These are phyloP conservation scores for Leptinotarsa lineolata DNA, from an alignment of 1,140 invertebrate genomes.

Conservation along the genomic window DNA sequence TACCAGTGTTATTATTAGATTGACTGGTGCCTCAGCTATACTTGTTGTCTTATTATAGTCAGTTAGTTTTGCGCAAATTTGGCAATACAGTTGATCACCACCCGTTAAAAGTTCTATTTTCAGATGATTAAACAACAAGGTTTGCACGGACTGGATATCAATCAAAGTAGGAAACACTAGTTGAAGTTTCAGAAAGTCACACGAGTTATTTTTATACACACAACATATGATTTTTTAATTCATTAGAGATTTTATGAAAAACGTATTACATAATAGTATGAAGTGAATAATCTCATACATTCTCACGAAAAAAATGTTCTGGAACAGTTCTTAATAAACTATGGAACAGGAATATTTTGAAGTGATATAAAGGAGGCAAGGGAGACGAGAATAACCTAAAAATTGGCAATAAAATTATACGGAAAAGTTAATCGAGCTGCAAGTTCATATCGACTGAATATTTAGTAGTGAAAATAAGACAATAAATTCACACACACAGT, in stretches of 20 bases:
- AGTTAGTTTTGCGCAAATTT: no score
- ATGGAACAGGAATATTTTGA: not conserved
- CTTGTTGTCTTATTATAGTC: no score
- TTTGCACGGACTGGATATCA: no score
- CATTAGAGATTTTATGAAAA: not conserved
- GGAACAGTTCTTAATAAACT: not conserved
- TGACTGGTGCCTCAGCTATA: no score
- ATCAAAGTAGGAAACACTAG: no score
- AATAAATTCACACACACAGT: constrained; percentile 49
- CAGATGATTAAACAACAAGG: no score
- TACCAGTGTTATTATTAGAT: no score
- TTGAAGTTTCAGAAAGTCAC: no score
- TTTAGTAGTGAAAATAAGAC: constrained; percentile 52
- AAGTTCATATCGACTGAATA: constrained; percentile 50
- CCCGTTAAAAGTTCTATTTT: no score
- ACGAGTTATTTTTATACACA: not conserved
- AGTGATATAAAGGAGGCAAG: constrained; percentile 26
- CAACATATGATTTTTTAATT: not conserved
- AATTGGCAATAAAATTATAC: constrained; percentile 53
- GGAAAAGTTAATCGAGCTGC: constrained; percentile 48
- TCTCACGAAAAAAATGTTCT: not conserved
- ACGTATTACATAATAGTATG: not conserved
- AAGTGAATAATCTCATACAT: no score
- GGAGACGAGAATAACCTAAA: constrained; percentile 45
- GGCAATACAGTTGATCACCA: no score